phyloP scores from a whole-genome alignment of 1,140 invertebrate genomes.

The Scaptomyza pallida region DNA sequence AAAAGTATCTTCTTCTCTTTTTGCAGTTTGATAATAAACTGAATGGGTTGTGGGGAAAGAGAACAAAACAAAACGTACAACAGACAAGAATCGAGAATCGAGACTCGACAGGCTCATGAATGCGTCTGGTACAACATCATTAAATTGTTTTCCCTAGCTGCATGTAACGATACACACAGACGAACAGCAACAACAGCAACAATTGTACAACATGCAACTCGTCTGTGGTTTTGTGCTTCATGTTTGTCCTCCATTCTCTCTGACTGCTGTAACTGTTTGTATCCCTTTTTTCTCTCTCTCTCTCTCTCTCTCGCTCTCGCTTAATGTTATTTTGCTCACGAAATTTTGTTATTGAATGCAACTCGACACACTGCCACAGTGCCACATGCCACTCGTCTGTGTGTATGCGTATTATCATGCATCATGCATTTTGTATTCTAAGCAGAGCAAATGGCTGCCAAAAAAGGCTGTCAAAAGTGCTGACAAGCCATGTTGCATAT shows the following conservation, averaged over 20 bases:
- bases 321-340: slow-evolving; percentile 54
- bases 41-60: not conserved
- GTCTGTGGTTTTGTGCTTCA: slow-evolving; percentile 24
- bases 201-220: slow-evolving; percentile 20
- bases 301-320: slow-evolving; percentile 2
- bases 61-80: slow-evolving; percentile 10
- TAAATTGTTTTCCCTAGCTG: slow-evolving; percentile 76
- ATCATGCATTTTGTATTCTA: slow-evolving; percentile 36
- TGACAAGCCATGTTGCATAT: slow-evolving; percentile 33
- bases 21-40: slow-evolving; percentile 45
- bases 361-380: slow-evolving; percentile 27
- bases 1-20: slow-evolving; percentile 5
- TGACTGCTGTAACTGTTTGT: too few relatives aligned
- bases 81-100: too few relatives aligned
- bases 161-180: slow-evolving; percentile 55
- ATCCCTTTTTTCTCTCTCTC: not conserved
- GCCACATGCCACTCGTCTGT: slow-evolving; percentile 14
- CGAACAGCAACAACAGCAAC: slow-evolving; percentile 33
- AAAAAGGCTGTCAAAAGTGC: slow-evolving; percentile 53
- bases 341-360: slow-evolving; percentile 54
- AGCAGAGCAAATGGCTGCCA: slow-evolving; percentile 38
- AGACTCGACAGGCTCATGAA: slow-evolving; percentile 41
- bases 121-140: slow-evolving; percentile 64
- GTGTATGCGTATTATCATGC: slow-evolving; percentile 5
- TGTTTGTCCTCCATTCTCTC: slow-evolving; percentile 21